These are phyloP conservation scores for Brachionus paranguensis DNA, from an alignment of 1,140 invertebrate species.

Conservation along the genomic window DNA sequence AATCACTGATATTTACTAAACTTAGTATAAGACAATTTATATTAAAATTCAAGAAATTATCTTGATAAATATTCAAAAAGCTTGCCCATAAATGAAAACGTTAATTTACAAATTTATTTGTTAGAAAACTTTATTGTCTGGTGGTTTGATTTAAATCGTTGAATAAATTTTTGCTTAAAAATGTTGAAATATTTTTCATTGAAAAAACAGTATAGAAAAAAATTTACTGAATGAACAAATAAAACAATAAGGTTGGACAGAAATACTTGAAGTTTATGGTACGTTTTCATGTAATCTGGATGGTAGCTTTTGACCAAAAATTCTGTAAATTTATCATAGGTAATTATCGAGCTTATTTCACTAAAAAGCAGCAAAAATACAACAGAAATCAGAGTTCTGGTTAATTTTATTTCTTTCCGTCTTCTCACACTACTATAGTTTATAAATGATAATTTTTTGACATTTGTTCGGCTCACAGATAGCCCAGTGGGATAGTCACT, in stretches of 20 bases:
- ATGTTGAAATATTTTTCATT: constrained; percentile 36
- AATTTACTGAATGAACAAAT: constrained; percentile 37
- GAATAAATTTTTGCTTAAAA: constrained; percentile 14
- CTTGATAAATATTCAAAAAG: background rate
- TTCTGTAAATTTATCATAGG: constrained; percentile 27
- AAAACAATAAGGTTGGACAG: constrained; percentile 31
- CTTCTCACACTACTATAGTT: background rate
- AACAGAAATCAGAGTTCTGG: constrained; percentile 41
- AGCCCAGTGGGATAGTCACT: background rate
- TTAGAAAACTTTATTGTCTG: background rate
- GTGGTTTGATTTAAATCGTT: background rate
- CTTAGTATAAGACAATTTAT: background rate
- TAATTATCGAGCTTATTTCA: constrained; percentile 40
- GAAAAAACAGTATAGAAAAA: constrained; percentile 39
- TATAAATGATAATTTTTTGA: background rate
- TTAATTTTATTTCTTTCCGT: constrained; percentile 40
- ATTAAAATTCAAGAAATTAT: background rate
- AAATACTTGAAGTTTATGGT: constrained; percentile 23
- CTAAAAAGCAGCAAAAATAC: constrained; percentile 41
- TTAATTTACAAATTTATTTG: background rate
- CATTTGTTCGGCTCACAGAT: background rate
- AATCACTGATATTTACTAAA: background rate
- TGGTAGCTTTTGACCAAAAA: background rate
- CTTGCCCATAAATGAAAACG: no score
- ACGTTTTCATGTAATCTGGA: constrained; percentile 27